These are phyloP conservation scores for Carposina sasakii DNA, from an alignment of 1,140 invertebrate species.

Conservation along the genomic window DNA sequence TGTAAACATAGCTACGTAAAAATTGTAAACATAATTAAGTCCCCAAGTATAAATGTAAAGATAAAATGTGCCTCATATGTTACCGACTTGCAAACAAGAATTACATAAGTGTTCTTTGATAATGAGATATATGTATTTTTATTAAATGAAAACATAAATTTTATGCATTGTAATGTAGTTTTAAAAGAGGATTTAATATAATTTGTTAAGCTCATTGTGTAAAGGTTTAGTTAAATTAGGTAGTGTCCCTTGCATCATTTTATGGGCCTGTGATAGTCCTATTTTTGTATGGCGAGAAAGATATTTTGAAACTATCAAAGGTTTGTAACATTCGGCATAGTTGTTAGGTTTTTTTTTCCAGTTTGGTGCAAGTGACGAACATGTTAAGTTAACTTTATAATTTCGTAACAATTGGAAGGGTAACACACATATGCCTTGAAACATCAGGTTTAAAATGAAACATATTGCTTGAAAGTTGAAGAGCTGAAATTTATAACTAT, in stretches of 20 bases:
- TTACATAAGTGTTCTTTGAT: conserved; percentile 66
- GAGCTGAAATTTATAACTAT: conserved; percentile 58
- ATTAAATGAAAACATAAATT: conserved; percentile 50
- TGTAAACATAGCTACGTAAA: too few species aligned
- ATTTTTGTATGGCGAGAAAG: too few species aligned
- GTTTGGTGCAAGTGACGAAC: too few species aligned
- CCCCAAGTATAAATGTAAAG: conserved; percentile 41
- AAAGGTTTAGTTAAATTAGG: conserved; percentile 51
- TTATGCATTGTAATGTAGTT: conserved; percentile 65
- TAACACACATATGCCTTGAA: conserved; percentile 47
- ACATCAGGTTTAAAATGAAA: conserved; percentile 27
- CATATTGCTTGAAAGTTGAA: conserved; percentile 46
- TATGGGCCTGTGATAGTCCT: too few species aligned
- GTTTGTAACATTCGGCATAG: too few species aligned
- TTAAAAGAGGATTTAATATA: conserved; percentile 68
- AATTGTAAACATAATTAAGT: too few species aligned
- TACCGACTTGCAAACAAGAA: conserved; percentile 62
- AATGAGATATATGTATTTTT: conserved; percentile 68
- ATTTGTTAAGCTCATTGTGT: conserved; percentile 67
- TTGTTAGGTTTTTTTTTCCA: too few species aligned
- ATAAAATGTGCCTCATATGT: conserved; percentile 61
- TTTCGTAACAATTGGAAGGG: too few species aligned
- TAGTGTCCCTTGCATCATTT: too few species aligned
- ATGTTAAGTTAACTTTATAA: too few species aligned
- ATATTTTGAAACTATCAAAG: too few species aligned